These are phyloP conservation scores for Hypomecis punctinalis DNA, from an alignment of 2,888 invertebrate species.

Conservation along the genomic window DNA sequence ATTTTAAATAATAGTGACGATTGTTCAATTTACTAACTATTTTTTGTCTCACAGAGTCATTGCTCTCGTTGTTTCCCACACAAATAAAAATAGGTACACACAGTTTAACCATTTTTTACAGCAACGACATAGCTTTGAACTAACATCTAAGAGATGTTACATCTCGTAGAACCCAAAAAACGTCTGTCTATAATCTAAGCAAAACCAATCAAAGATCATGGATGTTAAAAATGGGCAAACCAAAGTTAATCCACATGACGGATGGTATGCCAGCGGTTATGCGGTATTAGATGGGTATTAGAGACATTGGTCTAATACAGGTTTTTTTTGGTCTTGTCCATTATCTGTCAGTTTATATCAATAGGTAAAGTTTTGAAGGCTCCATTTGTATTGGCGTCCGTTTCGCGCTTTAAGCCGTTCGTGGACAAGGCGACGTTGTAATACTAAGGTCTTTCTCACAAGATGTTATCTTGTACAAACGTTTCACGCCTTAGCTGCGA, in stretches of 20 bases:
- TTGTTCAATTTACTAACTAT: too few species aligned
- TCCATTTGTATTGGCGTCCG: conserved; percentile 49
- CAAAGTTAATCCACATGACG: conserved; percentile 33
- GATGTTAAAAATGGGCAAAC: too few species aligned
- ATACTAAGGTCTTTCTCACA: neutral
- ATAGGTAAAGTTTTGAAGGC: conserved; percentile 62
- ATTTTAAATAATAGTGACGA: too few species aligned
- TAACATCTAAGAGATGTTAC: too few species aligned
- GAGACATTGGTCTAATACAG: conserved; percentile 24
- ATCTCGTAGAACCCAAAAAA: too few species aligned
- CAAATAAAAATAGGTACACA: conserved; percentile 8
- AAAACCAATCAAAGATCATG: too few species aligned
- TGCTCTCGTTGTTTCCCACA: conserved; percentile 16
- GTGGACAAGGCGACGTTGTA: neutral
- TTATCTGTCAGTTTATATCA: conserved; percentile 47
- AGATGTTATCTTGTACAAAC: too few species aligned
- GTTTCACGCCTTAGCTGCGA: too few species aligned
- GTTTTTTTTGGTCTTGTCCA: conserved; percentile 48
- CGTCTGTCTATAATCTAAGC: too few species aligned
- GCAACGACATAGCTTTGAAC: too few species aligned
- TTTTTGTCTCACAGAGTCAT: conserved; percentile 6
- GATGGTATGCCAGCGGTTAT: conserved; percentile 58
- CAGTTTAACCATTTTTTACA: too few species aligned
- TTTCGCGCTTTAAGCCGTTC: conserved; percentile 59
- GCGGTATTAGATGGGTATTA: conserved; percentile 50